Base-by-base conservation (phyloP, 2,888 invertebrate species). In the Operophtera brumata region DNA sequence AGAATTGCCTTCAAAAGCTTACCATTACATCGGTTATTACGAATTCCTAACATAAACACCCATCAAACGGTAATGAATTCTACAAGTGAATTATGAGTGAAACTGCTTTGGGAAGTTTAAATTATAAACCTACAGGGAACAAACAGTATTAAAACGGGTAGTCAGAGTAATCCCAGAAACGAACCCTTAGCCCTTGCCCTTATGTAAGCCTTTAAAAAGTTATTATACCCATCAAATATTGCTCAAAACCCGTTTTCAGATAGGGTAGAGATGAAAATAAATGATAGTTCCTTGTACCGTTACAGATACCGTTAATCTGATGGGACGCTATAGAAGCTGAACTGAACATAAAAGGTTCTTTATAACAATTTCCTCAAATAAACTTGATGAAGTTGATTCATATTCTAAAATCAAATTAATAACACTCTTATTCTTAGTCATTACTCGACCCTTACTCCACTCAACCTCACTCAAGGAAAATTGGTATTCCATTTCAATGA, bases 141-240 rank as follows among this genome's bases (percentile, higher is more conserved):
- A 61, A 65, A 67, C 65, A 66, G 69, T 72, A 77, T 82, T 74
- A 58, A 78, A 79, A 73, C 73, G 77, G 75, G 75, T 76, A 75
- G 72, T 65, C 57, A 65, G 68, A 73, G 75, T 80, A 75, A 80
- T 78, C 73, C 70, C 53, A 57, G 57, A 36, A 52, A 57, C 60
- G 68, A 71, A 68, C 56, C 54, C 40, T 50, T 42, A 48, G 40
- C 77, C 71, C 70, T 75, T 75, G 71, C 75, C 69, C 73, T 66
- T 53, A 64, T 62, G 70, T 69, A 71, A 66, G 69, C 71, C 65
- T 65, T 71, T 65, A 55, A 64, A 76, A 80, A 78, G 71, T 77
- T 78, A 53, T 73, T 66, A 69, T 69, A 58, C 64, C 61, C 57
- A 70, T 75, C 47, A 71, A 75, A 77, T 80, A 78, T 73, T 70